A percentile compares a stretch with the other conserved stretches of the same genome.
Evolutionary conservation across 2,888 invertebrate species (phyloP).

Genomic region (Lasius platythorax): DNA sequence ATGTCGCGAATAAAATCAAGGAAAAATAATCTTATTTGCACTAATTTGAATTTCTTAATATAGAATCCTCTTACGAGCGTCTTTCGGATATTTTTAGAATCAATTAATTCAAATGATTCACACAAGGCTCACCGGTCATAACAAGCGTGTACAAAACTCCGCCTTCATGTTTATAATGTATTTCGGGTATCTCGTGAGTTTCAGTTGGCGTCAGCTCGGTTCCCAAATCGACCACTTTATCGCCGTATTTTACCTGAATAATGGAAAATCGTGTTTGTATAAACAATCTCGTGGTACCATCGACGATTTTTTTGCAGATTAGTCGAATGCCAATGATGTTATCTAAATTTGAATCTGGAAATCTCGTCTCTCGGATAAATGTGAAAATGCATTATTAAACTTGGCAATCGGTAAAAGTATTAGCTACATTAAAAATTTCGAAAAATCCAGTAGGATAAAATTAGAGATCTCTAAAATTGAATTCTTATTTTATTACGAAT

Average conservation of each 20-base stretch:
- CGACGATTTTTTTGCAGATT: not conserved
- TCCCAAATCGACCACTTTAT: slow-evolving; percentile 79
- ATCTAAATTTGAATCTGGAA: not conserved
- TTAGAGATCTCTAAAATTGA: not conserved
- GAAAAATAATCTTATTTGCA: not conserved
- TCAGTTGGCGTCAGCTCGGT: slow-evolving; percentile 82
- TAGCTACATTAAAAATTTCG: not conserved
- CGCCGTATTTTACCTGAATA: slow-evolving; percentile 82
- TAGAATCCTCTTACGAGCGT: not conserved
- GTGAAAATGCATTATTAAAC: not conserved
- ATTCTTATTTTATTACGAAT: not conserved
- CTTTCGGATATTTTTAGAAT: not conserved
- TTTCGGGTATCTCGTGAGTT: slow-evolving; percentile 81
- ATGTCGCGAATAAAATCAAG: not conserved
- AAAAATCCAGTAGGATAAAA: not conserved
- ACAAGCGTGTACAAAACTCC: slow-evolving; percentile 84
- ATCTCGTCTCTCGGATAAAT: not conserved
- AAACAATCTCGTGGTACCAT: not conserved
- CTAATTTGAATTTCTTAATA: not conserved
- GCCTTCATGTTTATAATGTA: slow-evolving; percentile 84
- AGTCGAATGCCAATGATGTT: not conserved
- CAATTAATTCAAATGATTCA: not conserved
- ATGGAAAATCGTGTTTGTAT: slow-evolving; percentile 14
- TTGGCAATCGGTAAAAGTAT: not conserved
- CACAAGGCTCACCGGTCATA: slow-evolving; percentile 80